Conservation (phyloP, 2,113 vertebrate species). For the Callaeas wilsoni region DNA sequence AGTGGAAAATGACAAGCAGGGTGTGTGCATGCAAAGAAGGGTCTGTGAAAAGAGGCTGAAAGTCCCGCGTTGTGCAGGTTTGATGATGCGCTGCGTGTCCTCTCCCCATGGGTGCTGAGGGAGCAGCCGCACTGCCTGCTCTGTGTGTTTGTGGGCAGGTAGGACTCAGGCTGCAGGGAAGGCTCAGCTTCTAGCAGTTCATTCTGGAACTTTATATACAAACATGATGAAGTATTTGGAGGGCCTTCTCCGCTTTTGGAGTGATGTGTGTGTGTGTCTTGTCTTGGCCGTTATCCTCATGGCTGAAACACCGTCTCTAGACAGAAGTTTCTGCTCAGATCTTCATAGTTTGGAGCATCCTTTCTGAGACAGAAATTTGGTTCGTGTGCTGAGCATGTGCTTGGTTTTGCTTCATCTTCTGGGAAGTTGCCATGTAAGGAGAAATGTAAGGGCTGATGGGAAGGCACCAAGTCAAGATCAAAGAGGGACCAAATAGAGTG, state of each 20-base stretch:
- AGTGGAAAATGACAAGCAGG: neutral
- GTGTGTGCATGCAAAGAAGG: neutral
- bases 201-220: neutral
- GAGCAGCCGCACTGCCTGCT: neutral
- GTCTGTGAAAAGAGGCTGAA: neutral
- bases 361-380: neutral
- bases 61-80: rapidly evolving
- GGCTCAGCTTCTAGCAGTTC: neutral
- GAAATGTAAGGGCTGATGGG: neutral
- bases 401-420: neutral
- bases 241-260: neutral
- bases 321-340: neutral
- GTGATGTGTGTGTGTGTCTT: neutral
- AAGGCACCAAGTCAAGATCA: neutral
- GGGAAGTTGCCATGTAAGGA: neutral
- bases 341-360: neutral
- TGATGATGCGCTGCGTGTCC: rapidly evolving
- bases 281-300: rapidly evolving
- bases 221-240: neutral
- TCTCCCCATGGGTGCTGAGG: rapidly evolving
- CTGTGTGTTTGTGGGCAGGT: neutral
- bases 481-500: neutral
- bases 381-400: neutral
- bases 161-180: neutral
- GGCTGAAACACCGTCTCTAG: neutral